phyloP scores from a whole-genome alignment of 2,888 invertebrate species.

The Schizotus pectinicornis region DNA sequence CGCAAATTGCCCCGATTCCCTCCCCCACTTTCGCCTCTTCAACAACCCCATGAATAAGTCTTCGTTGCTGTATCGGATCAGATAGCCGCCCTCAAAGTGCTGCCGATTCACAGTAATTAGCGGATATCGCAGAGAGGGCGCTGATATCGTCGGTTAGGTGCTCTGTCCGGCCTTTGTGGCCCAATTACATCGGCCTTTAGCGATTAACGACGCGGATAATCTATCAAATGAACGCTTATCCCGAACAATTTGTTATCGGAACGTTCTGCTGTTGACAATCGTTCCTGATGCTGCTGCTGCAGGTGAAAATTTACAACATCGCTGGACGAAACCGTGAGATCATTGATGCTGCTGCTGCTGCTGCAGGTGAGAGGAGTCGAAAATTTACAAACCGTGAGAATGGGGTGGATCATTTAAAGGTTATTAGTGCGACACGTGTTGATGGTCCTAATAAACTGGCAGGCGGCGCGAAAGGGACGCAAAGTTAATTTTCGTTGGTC shows the following conservation, averaged over 20 bases:
- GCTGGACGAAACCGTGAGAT: background rate
- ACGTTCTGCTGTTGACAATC: constrained; percentile 27
- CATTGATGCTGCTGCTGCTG: constrained; percentile 14
- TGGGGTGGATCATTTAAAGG: too few relatives aligned
- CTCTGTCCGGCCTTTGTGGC: constrained; percentile 48
- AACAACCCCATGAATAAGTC: background rate
- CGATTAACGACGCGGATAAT: constrained; percentile 58
- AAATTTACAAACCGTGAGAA: too few relatives aligned
- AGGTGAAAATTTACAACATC: too few relatives aligned
- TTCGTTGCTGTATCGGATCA: constrained; percentile 31
- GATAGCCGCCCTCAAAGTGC: constrained; percentile 47
- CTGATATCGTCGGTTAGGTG: constrained; percentile 40
- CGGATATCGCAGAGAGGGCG: constrained; percentile 46
- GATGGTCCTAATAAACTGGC: too few relatives aligned
- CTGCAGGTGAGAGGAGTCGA: background rate
- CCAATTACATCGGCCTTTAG: constrained; percentile 54
- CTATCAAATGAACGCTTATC: constrained; percentile 56
- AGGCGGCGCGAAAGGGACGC: too few relatives aligned
- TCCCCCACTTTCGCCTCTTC: too few relatives aligned
- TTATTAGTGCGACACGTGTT: too few relatives aligned
- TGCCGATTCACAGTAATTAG: constrained; percentile 48
- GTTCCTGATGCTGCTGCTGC: constrained; percentile 12
- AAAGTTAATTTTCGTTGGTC: too few relatives aligned
- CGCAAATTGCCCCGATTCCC: too few relatives aligned
- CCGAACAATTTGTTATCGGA: constrained; percentile 46